phyloP scores from a whole-genome alignment of 2,113 vertebrate species.

The Nibea albiflora region DNA sequence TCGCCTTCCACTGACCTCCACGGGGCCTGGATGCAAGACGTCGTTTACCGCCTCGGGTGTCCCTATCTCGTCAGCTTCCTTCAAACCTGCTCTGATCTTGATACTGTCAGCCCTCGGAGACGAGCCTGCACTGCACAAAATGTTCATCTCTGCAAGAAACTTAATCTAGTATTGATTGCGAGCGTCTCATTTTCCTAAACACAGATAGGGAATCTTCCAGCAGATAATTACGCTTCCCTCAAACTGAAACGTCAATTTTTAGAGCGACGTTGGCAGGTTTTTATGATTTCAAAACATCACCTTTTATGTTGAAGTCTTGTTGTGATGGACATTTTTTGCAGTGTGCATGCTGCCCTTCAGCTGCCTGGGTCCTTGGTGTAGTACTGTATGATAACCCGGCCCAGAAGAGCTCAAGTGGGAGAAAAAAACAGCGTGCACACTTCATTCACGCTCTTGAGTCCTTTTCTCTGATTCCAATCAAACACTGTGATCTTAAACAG shows the following conservation, averaged over 20 bases:
- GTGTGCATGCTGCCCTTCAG: slow-evolving; percentile 54
- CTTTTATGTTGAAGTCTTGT: background rate
- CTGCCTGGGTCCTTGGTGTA: slow-evolving; percentile 43
- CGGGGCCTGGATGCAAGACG: slow-evolving; percentile 32
- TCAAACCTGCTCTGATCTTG: slow-evolving; percentile 54
- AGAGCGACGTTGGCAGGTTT: background rate
- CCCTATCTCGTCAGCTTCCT: slow-evolving; percentile 47
- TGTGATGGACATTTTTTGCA: slow-evolving; percentile 27
- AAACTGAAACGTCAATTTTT: background rate
- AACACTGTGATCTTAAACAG: slow-evolving; percentile 1
- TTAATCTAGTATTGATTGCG: slow-evolving; percentile 37
- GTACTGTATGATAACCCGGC: slow-evolving; percentile 21
- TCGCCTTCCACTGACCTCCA: slow-evolving; percentile 55
- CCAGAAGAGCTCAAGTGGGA: slow-evolving; percentile 24
- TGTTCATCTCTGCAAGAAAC: slow-evolving; percentile 22
- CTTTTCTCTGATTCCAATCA: slow-evolving; percentile 18
- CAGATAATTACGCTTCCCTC: slow-evolving; percentile 1
- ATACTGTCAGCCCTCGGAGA: slow-evolving; percentile 39
- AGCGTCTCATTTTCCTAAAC: slow-evolving; percentile 11
- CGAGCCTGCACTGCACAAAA: slow-evolving; percentile 43
- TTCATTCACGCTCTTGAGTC: slow-evolving; percentile 6
- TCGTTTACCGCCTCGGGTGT: slow-evolving; percentile 46
- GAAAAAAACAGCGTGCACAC: background rate
- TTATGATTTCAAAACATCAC: background rate
- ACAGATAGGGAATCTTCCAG: slow-evolving; percentile 9